These are phyloP conservation scores for Callipepla californica DNA, from an alignment of 2,113 vertebrate genomes.

Conservation along the genomic window DNA sequence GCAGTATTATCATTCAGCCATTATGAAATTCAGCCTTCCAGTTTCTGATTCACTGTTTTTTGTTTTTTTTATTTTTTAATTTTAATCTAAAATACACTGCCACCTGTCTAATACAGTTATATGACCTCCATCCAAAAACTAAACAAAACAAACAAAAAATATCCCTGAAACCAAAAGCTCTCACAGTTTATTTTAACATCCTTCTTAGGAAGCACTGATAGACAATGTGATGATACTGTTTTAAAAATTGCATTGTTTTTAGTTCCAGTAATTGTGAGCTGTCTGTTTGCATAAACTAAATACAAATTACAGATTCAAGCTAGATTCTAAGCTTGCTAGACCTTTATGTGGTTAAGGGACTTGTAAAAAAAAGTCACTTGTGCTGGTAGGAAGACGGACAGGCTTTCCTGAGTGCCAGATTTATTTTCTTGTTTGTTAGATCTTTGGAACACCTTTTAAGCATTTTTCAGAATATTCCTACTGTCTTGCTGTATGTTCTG, in stretches of 20 bases:
- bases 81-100: background rate
- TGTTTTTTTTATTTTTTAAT: background rate
- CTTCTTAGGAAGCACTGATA: background rate
- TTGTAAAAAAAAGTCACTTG: background rate
- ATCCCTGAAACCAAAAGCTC: too few species aligned
- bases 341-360: background rate
- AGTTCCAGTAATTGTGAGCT: background rate
- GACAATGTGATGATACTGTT: background rate
- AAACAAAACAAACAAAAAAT: too few species aligned
- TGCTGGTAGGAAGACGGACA: background rate
- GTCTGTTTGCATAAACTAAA: background rate
- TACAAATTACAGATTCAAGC: background rate
- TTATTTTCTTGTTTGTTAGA: background rate
- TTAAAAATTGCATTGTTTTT: background rate
- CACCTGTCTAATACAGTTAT: background rate
- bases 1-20: background rate
- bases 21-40: background rate
- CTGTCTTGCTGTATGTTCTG: background rate
- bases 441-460: background rate
- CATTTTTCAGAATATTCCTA: background rate
- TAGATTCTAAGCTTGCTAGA: background rate
- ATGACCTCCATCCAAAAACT: background rate
- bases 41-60: background rate
- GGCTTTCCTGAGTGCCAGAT: background rate
- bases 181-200: too few species aligned